These are phyloP conservation scores for Danio tinwini DNA, from an alignment of 2,797 vertebrate genomes.

Conservation along the genomic window DNA sequence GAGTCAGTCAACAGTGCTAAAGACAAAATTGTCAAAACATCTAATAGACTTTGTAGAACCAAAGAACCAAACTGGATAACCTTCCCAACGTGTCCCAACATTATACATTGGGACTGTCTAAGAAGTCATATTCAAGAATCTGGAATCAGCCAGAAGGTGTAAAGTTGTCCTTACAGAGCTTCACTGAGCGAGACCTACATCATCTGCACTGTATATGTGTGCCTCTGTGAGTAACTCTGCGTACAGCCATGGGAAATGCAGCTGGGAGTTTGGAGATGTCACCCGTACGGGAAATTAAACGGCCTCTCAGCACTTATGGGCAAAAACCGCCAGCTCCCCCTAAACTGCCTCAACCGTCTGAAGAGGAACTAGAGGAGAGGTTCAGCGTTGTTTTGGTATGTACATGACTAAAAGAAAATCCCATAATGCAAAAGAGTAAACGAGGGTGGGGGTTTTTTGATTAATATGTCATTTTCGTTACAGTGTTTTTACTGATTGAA, in stretches of 20 bases:
- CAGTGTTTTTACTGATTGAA: not conserved
- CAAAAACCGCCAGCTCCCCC: conserved; percentile 38
- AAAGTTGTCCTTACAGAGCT: not conserved
- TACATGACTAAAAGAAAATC: not conserved
- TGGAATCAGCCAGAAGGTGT: not conserved
- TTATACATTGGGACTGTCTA: no score
- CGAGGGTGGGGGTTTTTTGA: not conserved
- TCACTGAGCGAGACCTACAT: not conserved
- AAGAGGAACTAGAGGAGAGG: conserved; percentile 57
- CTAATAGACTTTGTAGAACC: no score
- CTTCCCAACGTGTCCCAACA: no score
- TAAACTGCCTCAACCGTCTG: conserved; percentile 54
- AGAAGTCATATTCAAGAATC: not conserved
- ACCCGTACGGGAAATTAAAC: conserved; percentile 16
- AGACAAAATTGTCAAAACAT: no score
- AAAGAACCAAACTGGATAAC: no score
- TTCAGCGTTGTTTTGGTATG: conserved; percentile 53
- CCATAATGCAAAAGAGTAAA: not conserved
- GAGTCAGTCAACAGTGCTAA: no score
- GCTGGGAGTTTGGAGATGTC: conserved; percentile 65
- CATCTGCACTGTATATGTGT: conserved; percentile 26
- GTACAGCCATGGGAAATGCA: conserved; percentile 54
- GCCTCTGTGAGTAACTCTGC: conserved; percentile 13
- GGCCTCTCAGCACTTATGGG: conserved; percentile 14
- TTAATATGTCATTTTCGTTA: not conserved